Evolutionary conservation across 1,140 invertebrate genomes (phyloP), one percentile per base, ranked within the genome.

Genomic region (Teleogryllus occipitalis): DNA sequence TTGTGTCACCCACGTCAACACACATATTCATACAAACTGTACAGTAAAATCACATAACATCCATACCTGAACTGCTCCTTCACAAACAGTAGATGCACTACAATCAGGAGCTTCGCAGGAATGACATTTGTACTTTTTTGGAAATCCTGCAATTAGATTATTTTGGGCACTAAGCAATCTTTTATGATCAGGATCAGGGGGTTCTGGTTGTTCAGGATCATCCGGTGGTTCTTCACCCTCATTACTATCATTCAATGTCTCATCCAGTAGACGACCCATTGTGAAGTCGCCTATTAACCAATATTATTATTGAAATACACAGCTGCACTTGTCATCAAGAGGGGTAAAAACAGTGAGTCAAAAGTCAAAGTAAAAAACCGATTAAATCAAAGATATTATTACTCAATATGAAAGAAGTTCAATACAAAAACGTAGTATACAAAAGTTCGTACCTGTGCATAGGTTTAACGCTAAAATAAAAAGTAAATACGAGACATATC

Each of bases 31-130:
- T 39, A 39, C 5, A 39, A 39, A 39, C 1, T 5, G 27, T 39
- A 39, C 27, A 39, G 27, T 39, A 39, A 39, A 39, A 39, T 39
- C 5, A 39, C 5, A 39, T 39, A 39, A 39, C 27, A 39, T 39
- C 27, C 81, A 79, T 81, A 85, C 85, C 80, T 83, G 83, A 22
- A 83, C 81, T 27, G 85, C 85, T 79, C 83, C 82, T 21, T 77
- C 47, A 81, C 85, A 86, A 15, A 81, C 78, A 22, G 82, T 74
- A 75, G 77, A 54, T 73, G 80, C 54, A 18, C 27, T 77, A 81
- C 85, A 86, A 74, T 85, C 81, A 22, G 84, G 84, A 47, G 82
- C 80, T 74, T 86, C 84, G 81, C 85, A 86, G 27, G 82, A 83
- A 76, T 81, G 79, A 79, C 85, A 86, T 75, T 83, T 83, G 79